phyloP scores from a whole-genome alignment of 2,888 invertebrate species.

The Pomacea canaliculata region DNA sequence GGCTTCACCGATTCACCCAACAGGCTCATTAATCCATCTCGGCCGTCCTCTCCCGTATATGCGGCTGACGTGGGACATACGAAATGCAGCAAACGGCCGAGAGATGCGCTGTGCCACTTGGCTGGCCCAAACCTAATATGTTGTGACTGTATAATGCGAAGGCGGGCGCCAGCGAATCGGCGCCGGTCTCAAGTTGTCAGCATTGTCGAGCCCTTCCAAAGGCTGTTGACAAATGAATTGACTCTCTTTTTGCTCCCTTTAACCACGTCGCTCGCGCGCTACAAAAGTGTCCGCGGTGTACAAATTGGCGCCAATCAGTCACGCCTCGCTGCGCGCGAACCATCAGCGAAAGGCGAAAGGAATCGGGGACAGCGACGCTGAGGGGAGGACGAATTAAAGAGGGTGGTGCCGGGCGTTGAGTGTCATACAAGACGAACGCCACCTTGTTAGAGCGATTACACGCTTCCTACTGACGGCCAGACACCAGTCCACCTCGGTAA shows the following conservation, averaged over 20 bases:
- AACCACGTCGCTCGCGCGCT: constrained; percentile 13
- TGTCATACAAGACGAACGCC: not conserved
- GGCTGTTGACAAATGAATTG: constrained; percentile 35
- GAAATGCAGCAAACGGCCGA: too few relatives aligned
- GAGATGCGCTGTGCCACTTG: constrained; percentile 12
- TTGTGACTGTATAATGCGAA: constrained; percentile 20
- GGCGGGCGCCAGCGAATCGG: constrained; percentile 14
- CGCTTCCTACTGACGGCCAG: not conserved
- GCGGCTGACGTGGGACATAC: too few relatives aligned
- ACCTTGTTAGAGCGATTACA: constrained; percentile 5
- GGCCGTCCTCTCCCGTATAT: too few relatives aligned
- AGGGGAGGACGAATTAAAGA: not conserved
- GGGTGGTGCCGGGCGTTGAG: constrained; percentile 4
- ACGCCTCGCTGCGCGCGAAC: constrained; percentile 9
- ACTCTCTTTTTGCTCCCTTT: constrained; percentile 23
- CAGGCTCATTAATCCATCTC: too few relatives aligned
- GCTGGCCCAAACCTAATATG: constrained; percentile 14
- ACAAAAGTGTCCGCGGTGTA: constrained; percentile 10
- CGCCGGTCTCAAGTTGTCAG: constrained; percentile 22
- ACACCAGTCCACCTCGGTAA: not conserved
- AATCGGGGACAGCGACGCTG: too few relatives aligned
- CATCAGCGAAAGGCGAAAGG: constrained; percentile 5
- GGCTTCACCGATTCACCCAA: too few relatives aligned
- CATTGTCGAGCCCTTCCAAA: constrained; percentile 20
- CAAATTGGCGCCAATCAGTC: constrained; percentile 29